A percentile compares a stretch with the other conserved stretches of the same genome.
These are phyloP conservation scores for Bombyx mandarina DNA, from an alignment of 1,140 invertebrate species.

Conservation along the genomic window DNA sequence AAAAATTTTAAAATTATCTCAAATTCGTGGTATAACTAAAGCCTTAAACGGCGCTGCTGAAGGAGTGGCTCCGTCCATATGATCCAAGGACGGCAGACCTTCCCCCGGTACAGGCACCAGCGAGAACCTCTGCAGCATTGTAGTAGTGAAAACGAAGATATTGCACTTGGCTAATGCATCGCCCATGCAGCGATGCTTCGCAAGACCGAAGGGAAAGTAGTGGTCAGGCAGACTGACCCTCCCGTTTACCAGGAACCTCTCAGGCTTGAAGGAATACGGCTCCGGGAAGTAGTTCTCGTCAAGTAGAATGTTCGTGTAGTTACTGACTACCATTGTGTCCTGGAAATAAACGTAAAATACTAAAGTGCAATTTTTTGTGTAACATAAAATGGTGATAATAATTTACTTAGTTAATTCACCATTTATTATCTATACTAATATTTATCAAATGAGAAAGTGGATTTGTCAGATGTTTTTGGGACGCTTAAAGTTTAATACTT, in stretches of 20 bases:
- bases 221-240: conserved; percentile 78
- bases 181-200: conserved; percentile 75
- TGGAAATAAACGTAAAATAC: conserved; percentile 41
- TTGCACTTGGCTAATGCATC: conserved; percentile 76
- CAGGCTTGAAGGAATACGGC: conserved; percentile 82
- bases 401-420: too few relatives aligned
- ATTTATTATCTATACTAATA: too few relatives aligned
- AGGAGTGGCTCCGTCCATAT: conserved; percentile 81
- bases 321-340: conserved; percentile 88
- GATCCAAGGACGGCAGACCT: conserved; percentile 74
- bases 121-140: conserved; percentile 83
- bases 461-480: too few relatives aligned
- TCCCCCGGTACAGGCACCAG: conserved; percentile 76
- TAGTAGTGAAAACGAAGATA: conserved; percentile 86
- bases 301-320: conserved; percentile 83
- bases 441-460: too few relatives aligned
- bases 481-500: too few relatives aligned
- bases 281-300: conserved; percentile 79
- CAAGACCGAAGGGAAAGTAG: conserved; percentile 84
- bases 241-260: conserved; percentile 81
- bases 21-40: conserved; percentile 70
- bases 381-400: too few relatives aligned
- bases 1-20: background rate
- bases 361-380: too few relatives aligned
- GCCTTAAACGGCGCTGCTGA: conserved; percentile 80